Conservation (phyloP, 1,140 invertebrate species). For the Drosophila trapezifrons region DNA sequence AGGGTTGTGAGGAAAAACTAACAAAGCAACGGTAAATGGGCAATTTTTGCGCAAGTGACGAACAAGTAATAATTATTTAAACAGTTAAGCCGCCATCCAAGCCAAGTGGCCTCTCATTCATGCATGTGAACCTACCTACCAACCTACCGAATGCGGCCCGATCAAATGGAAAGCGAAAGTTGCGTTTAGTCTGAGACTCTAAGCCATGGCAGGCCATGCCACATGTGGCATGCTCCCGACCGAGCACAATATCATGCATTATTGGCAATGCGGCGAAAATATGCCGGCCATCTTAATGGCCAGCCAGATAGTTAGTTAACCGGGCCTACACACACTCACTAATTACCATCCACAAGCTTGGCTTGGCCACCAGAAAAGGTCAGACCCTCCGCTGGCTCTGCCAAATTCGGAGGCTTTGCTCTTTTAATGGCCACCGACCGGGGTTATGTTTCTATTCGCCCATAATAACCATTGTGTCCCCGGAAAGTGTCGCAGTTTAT, state of each 20-base stretch:
- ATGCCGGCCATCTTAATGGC: slow-evolving; percentile 45
- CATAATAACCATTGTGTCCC: slow-evolving; percentile 25
- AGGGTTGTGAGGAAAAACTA: slow-evolving; percentile 55
- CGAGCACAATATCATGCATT: slow-evolving; percentile 43
- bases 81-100: slow-evolving; percentile 49
- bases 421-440: slow-evolving; percentile 32
- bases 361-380: slow-evolving; percentile 14
- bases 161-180: slow-evolving; percentile 63
- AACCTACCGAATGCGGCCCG: slow-evolving; percentile 41
- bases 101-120: slow-evolving; percentile 36
- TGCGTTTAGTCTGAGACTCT: slow-evolving; percentile 24
- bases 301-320: slow-evolving; percentile 4
- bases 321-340: slow-evolving; percentile 19
- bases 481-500: slow-evolving; percentile 43
- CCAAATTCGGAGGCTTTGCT: slow-evolving; percentile 36
- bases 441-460: slow-evolving; percentile 23
- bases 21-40: slow-evolving; percentile 63
- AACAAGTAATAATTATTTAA: slow-evolving; percentile 69
- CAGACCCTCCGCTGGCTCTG: neutral
- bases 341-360: slow-evolving; percentile 31
- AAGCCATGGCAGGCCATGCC: slow-evolving; percentile 22
- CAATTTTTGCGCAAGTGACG: slow-evolving; percentile 64
- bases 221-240: slow-evolving; percentile 33
- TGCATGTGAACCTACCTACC: slow-evolving; percentile 39
- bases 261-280: slow-evolving; percentile 14